Evolutionary conservation across 2,797 vertebrate species (phyloP), one percentile per base, ranked within the genome.

Genomic region (Pygocentrus nattereri): DNA sequence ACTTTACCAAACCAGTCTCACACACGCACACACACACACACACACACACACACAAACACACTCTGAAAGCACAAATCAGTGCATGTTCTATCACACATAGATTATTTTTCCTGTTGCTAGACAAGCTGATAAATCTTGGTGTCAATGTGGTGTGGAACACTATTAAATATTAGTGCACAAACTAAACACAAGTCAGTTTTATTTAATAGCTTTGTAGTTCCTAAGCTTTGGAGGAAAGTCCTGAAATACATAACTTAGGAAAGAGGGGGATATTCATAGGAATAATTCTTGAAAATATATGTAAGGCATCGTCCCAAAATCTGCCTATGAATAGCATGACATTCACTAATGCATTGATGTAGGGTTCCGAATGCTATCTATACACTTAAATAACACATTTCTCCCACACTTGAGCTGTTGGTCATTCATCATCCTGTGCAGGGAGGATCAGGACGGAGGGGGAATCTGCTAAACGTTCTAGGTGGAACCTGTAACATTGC

Each of bases 401-500:
- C 38, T 69, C 47, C 67, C 21, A 25, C 13, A 49, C 67, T 68
- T 41, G 38, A n/a, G 21, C 38, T 61, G 67, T 64, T 19, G 27
- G n/a, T 71, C 44, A 59, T 76, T 52, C 30, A 34, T 38, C 62
- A 65, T 34, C 30, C 61, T 34, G 7, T 18, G 61, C 15, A 19
- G 30, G 54, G 27, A 64, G 58, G 23, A 79, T 61, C 12, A 72
- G 16, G 62, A 59, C 47, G 49, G 18, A 0, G 19, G 54, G 61
- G 38, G 49, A 38, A 79, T 15, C 23, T 62, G 73, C 72, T 67
- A 34, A 38, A 62, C 18, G 41, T 67, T 78, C 69, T 69, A 13
- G 8, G 25, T 44, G 52, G 27, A 79, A 75, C 30, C 50, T 71
- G 65, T 76, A 83, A 59, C 79, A 65, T 76, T 30, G 69, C 38